Evolutionary conservation across 2,888 invertebrate genomes (phyloP).

Genomic region (Ennomos fuscantarius): DNA sequence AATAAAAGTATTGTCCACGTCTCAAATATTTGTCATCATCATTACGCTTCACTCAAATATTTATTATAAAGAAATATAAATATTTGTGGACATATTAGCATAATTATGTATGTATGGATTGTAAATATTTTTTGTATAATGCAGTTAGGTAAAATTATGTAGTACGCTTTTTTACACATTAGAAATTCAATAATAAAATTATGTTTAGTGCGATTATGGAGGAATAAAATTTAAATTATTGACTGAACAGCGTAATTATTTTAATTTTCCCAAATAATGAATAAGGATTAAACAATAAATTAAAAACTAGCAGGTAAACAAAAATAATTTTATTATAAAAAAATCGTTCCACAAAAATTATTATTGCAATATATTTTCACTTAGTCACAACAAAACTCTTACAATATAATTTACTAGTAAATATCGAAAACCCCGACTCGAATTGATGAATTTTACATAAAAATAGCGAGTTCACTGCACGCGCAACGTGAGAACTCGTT

Average conservation of each 20-base stretch:
- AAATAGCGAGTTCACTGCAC: conserved; percentile 2
- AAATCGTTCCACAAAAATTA: conserved; percentile 62
- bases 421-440: conserved; percentile 45
- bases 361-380: conserved; percentile 63
- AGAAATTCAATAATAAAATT: conserved; percentile 55
- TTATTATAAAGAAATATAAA: too few relatives aligned
- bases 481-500: conserved; percentile 11
- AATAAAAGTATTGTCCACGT: conserved; percentile 20
- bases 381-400: conserved; percentile 62
- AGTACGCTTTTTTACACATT: conserved; percentile 71
- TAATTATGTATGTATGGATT: conserved; percentile 45
- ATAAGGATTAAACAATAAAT: conserved; percentile 11
- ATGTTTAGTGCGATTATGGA: conserved; percentile 64
- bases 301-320: conserved; percentile 47
- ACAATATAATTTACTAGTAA: conserved; percentile 42
- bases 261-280: conserved; percentile 29
- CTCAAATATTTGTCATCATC: conserved; percentile 28
- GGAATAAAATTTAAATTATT: conserved; percentile 75
- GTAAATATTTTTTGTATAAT: conserved; percentile 62
- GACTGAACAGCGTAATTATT: conserved; percentile 55
- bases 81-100: neutral
- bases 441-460: neutral
- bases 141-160: conserved; percentile 58
- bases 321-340: conserved; percentile 70
- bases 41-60: conserved; percentile 48